Evolutionary conservation across 1,140 invertebrate genomes (phyloP), one percentile per base, ranked within the genome.

Genomic region (Lamellibrachia luymesi): DNA sequence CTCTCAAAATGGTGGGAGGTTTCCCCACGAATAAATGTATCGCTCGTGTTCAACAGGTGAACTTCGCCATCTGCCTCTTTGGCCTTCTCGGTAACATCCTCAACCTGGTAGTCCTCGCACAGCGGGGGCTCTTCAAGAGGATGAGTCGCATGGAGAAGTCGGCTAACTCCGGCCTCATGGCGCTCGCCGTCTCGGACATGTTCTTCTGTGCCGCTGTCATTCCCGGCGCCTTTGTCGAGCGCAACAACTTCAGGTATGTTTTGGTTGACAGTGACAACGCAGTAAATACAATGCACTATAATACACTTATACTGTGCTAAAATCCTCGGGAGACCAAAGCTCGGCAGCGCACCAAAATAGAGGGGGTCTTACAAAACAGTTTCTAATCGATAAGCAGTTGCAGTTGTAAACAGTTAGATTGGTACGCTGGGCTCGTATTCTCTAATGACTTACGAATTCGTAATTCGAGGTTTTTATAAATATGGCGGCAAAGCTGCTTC

Each of bases 101-200:
- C 91, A 93, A 93, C 93, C 91, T 93, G 92, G 49, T 93, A 0
- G 91, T 93, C 49, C 93, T 93, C 92, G 92, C 91, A 0, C 92
- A 89, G 92, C 91, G 64, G 49, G 51, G 56, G 0, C n/a, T 93
- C 56, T 50, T 50, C 92, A 90, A 25, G n/a, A 51, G 49, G 56
- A 80, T 93, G 56, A 80, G 64, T 64, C 91, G 80, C 4, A 50
- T 92, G 92, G 93, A 93, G 52, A n/a, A 52, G 89, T 92, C 92
- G 92, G 93, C 91, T 92, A 92, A 93, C 92, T 92, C 49, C 8
- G 93, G 93, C 22, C 93, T 93, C 13, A 90, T 93, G 51, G 93
- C 91, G 2, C 92, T 93, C 92, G 93, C 93, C 27, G 64, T 90
- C 38, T 92, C 92, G 64, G 93, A 93, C 89, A 80, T 93, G 93